These are phyloP conservation scores for Diceros bicornis DNA, from an alignment of 2,797 vertebrate species.

Conservation along the genomic window DNA sequence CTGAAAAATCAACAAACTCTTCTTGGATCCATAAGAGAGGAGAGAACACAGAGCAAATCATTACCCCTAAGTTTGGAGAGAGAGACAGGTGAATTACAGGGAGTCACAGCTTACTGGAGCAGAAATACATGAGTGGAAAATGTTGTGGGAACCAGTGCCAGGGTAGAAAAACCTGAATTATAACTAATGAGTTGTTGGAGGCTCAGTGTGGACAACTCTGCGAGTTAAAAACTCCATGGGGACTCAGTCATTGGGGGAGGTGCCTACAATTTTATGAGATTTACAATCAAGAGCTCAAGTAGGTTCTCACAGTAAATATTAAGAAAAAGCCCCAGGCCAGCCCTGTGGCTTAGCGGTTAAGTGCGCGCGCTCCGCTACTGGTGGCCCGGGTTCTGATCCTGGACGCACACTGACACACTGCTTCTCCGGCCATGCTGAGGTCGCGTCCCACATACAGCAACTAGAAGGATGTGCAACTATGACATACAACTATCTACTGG, in stretches of 20 bases:
- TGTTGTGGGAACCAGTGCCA: too few species aligned
- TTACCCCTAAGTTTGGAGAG: not conserved
- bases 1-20: not conserved
- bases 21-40: not conserved
- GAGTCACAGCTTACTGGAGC: not conserved
- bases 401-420: too few species aligned
- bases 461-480: too few species aligned
- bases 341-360: too few species aligned
- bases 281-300: not conserved
- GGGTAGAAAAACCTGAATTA: not conserved
- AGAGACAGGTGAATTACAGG: not conserved
- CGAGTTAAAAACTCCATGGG: not conserved
- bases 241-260: not conserved
- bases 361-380: too few species aligned
- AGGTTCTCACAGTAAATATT: not conserved
- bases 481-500: too few species aligned
- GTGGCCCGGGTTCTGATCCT: too few species aligned
- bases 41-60: not conserved
- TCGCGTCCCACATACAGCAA: too few species aligned
- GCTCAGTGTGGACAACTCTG: not conserved
- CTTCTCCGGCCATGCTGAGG: too few species aligned
- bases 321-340: not conserved
- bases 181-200: not conserved
- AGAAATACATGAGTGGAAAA: not conserved
- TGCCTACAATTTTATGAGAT: not conserved